A percentile compares a stretch with the other conserved stretches of the same genome.
phyloP scores from a whole-genome alignment of 2,797 vertebrate species.

The Falco berigora region DNA sequence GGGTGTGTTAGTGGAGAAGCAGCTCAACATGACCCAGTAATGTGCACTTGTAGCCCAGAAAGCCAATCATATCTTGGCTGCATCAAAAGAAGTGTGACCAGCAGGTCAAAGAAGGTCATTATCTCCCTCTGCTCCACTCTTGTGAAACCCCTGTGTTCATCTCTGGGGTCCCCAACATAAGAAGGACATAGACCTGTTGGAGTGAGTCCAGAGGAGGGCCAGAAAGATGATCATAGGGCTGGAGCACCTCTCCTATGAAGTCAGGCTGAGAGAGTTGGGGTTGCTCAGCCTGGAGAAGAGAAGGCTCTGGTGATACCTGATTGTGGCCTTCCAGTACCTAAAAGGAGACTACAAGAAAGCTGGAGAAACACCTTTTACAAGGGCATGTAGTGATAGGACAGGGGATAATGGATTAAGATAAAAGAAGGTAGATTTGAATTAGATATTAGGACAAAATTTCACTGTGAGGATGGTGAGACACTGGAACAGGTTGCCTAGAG shows the following conservation, averaged over 20 bases:
- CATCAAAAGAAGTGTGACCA: background rate
- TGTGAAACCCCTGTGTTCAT: background rate
- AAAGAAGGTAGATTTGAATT: background rate
- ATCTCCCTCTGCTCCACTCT: background rate
- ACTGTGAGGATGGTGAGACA: background rate
- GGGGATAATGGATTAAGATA: background rate
- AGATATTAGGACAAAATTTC: background rate
- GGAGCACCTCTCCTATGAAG: background rate
- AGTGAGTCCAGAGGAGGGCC: background rate
- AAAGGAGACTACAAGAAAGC: background rate
- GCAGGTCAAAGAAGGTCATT: background rate
- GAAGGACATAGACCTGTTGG: background rate
- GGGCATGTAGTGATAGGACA: background rate
- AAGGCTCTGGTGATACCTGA: background rate
- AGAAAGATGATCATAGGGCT: background rate
- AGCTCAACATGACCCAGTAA: background rate
- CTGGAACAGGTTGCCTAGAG: background rate
- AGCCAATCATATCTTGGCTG: background rate
- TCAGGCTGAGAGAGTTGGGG: background rate
- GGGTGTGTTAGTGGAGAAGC: no score
- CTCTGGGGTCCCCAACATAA: background rate
- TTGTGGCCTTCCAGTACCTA: background rate
- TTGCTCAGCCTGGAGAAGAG: background rate
- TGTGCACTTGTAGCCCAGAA: background rate
- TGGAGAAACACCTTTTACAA: background rate